Base-by-base conservation (phyloP, 2,113 vertebrate genomes). In the Salvator merianae region DNA sequence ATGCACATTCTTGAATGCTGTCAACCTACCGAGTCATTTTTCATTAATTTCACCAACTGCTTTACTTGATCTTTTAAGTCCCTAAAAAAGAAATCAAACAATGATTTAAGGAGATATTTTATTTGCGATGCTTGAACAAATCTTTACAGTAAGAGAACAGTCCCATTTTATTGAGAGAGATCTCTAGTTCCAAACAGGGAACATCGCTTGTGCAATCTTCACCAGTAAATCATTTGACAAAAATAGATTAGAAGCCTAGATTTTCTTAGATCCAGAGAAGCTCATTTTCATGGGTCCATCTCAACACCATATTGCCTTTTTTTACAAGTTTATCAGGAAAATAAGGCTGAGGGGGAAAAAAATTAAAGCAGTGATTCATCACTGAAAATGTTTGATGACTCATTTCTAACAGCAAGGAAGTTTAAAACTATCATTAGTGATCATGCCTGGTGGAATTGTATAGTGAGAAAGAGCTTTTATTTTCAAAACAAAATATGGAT, bases 11-110 rank as follows among this genome's bases (percentile, higher is more conserved):
- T 47, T 79, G 68, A 72, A 79, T 34, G 4, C 72, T 86, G 66
- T 53, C 6, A 86, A 95, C 96, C 96, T 91, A 99, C 98, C 28
- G 36, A 3, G 85, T 99, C 97, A 2, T 34, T 90, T 94, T 96
- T 97, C 98, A 99, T 98, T 90, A 92, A 96, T 68, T 93, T 92
- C 85, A 98, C 91, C 1, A 99, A 92, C 75, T 86, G 83, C 34
- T 86, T 95, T 75, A 93, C 97, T 95, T 99, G 98, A 0, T 2
- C 78, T 34, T 88, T 84, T 92, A 99, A 93, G 20, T 98, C 93
- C 84, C 98, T 99, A 93, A 69, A 83, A 74, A 80, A 93, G 66
- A 20, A 59, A 66, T 78, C 38, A 89, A 86, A 38, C 13, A 71
- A 4, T 92, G 55, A 94, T 87, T 88, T 55, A 26, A 88, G 86